Conservation (phyloP, 2,113 vertebrate genomes). For the Epinephelus cyanopodus region DNA sequence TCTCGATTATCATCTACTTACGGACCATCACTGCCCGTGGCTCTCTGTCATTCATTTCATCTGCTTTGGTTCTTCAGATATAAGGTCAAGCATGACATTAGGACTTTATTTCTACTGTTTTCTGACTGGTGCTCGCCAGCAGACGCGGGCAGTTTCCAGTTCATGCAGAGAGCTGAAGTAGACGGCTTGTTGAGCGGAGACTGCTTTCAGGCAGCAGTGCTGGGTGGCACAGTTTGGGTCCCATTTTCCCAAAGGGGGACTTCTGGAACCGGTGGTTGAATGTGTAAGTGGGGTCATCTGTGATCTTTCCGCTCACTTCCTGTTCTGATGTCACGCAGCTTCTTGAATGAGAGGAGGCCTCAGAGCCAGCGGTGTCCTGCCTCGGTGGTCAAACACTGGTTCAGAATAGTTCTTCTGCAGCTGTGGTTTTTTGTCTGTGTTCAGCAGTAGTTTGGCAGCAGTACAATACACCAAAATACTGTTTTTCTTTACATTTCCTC, state of each 20-base stretch:
- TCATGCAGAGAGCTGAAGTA: not conserved
- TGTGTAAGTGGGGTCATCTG: not conserved
- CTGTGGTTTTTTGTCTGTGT: not conserved
- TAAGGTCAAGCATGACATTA: conserved; percentile 46
- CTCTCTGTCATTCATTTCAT: conserved; percentile 63
- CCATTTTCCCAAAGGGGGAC: conserved; percentile 4
- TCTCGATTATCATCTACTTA: conserved; percentile 74
- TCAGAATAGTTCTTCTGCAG: not conserved
- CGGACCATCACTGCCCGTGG: conserved; percentile 39
- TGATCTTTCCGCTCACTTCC: conserved; percentile 22
- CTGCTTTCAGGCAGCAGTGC: conserved; percentile 12
- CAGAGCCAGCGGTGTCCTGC: not conserved
- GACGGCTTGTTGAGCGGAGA: not conserved
- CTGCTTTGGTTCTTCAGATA: conserved; percentile 44
- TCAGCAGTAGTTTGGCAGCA: not conserved
- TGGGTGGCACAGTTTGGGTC: not conserved
- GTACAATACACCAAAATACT: not conserved
- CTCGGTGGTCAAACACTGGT: not conserved
- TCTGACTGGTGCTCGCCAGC: not conserved
- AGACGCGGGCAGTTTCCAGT: not conserved
- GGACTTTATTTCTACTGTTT: conserved; percentile 9
- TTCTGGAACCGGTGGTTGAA: conserved; percentile 27
- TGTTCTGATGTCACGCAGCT: not conserved
- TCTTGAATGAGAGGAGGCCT: conserved; percentile 11
- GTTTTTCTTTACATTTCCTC: not conserved